Conservation (phyloP, 2,797 vertebrate genomes). For the Cyprinella venusta region DNA sequence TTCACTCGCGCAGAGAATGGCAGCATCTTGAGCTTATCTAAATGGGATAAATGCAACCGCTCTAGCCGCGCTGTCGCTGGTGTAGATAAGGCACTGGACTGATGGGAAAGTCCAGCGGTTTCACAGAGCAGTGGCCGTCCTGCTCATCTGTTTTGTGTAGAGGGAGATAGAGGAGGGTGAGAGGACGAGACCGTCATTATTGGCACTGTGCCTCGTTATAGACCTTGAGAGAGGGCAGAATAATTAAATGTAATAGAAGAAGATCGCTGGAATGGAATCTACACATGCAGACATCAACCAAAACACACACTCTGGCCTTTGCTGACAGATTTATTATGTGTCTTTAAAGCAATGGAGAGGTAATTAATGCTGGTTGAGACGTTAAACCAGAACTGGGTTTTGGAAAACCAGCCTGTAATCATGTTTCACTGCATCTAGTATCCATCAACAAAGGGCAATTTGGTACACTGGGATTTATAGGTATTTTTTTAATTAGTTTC, state of each 20-base stretch:
- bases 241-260: conserved; percentile 70
- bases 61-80: conserved; percentile 34
- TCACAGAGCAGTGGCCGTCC: background rate
- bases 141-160: conserved; percentile 63
- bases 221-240: conserved; percentile 61
- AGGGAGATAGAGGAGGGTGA: conserved; percentile 59
- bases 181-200: conserved; percentile 57
- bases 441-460: background rate
- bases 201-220: conserved; percentile 68
- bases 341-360: background rate
- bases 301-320: background rate
- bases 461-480: background rate
- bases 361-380: background rate
- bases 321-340: conserved; percentile 45
- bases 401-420: background rate
- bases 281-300: conserved; percentile 40
- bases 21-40: conserved; percentile 42
- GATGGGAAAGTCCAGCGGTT: conserved; percentile 40
- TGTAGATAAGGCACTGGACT: conserved; percentile 55
- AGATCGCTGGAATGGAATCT: conserved; percentile 57
- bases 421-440: background rate
- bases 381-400: background rate
- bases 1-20: conserved; percentile 32
- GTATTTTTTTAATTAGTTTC: background rate
- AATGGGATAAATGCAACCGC: conserved; percentile 52